Percentiles rank a stretch among this genome's conserved stretches.
Conservation (phyloP, 2,113 vertebrate genomes). For the Pimephales promelas region DNA sequence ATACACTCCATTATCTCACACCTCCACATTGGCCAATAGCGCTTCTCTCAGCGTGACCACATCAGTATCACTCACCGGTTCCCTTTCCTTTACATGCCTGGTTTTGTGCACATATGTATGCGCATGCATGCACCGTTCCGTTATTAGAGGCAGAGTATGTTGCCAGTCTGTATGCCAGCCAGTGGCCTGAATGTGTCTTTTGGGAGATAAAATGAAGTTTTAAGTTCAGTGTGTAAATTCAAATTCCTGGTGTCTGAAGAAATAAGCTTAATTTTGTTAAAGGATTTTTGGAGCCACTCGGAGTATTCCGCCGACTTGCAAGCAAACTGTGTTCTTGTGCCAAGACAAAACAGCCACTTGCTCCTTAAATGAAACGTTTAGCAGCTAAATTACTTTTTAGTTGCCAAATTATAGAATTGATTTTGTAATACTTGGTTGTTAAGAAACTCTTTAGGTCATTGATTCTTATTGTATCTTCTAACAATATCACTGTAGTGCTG, state of each 20-base stretch:
- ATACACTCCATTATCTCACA: constrained; percentile 53
- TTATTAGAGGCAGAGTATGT: constrained; percentile 20
- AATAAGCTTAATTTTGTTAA: neutral
- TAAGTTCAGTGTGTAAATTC: neutral
- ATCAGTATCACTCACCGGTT: constrained; percentile 50
- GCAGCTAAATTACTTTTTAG: neutral
- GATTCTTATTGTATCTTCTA: neutral
- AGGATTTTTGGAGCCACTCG: neutral
- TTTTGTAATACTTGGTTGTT: neutral
- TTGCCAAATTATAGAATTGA: neutral
- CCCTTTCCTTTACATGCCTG: constrained; percentile 40
- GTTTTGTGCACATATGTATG: constrained; percentile 25
- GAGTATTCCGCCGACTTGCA: neutral
- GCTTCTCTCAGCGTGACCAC: constrained; percentile 47
- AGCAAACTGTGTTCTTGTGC: neutral
- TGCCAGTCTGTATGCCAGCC: constrained; percentile 20
- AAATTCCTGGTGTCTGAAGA: neutral
- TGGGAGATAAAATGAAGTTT: constrained; percentile 35
- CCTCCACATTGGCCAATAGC: constrained; percentile 57
- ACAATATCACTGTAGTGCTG: neutral
- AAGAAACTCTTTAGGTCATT: neutral
- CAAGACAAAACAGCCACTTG: neutral
- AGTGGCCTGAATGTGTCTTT: constrained; percentile 45
- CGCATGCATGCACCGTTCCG: neutral
- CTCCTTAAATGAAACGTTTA: neutral